Percentiles rank a stretch among this genome's conserved stretches.
Conservation (phyloP, 92 coral and sea anemone species). For the Desmophyllum pertusum region DNA sequence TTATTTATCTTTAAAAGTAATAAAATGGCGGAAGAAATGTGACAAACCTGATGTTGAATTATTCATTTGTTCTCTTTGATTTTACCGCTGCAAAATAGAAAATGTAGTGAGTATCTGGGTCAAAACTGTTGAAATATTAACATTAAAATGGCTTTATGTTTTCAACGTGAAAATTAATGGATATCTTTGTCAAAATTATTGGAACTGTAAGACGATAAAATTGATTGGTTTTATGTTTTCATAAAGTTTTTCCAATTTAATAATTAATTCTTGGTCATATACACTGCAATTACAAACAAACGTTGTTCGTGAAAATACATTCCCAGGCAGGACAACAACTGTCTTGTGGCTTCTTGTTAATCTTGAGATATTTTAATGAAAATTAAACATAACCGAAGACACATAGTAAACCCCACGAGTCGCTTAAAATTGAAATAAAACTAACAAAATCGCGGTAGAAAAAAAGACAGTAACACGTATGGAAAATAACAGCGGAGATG, state of each 20-base stretch:
- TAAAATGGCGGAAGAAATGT: not conserved
- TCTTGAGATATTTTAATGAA: no score
- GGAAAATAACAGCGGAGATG: not conserved
- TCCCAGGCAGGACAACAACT: not conserved
- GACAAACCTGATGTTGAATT: conserved; percentile 36
- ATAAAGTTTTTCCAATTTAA: no score
- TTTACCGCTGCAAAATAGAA: not conserved
- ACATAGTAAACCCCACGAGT: no score
- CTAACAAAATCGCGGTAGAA: not conserved
- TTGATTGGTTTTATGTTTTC: not conserved
- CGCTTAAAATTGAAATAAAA: not conserved
- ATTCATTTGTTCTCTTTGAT: conserved; percentile 2
- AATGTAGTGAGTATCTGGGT: not conserved
- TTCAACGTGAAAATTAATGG: not conserved
- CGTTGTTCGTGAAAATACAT: not conserved
- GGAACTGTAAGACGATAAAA: not conserved
- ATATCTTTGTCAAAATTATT: not conserved
- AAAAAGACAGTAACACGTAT: not conserved
- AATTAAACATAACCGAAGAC: not conserved
- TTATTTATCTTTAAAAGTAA: not conserved
- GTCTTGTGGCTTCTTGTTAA: no score
- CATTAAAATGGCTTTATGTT: not conserved
- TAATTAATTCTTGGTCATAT: not conserved
- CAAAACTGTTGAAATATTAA: not conserved
- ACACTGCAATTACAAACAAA: not conserved